A percentile compares a stretch with the other conserved stretches of the same genome.
These are phyloP conservation scores for Centroberyx gerrardi DNA, from an alignment of 2,797 vertebrate species.

Conservation along the genomic window DNA sequence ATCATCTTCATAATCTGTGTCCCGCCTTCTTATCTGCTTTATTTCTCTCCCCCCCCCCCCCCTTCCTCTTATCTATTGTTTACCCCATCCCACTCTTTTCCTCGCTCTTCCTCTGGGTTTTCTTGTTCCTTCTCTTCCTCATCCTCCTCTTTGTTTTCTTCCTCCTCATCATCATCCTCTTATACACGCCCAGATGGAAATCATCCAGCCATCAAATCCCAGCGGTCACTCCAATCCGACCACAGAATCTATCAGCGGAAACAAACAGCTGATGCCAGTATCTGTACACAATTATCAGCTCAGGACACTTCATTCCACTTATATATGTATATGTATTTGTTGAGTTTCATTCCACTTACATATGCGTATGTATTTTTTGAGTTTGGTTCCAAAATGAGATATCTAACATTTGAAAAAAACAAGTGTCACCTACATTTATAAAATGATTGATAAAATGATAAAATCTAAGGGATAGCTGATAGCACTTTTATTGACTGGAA, in stretches of 20 bases:
- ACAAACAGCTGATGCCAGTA: conserved; percentile 61
- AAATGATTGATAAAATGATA: no score
- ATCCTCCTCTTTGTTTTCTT: background rate
- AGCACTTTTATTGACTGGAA: no score
- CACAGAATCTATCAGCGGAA: conserved; percentile 19
- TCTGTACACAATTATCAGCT: conserved; percentile 20
- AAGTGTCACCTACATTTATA: no score
- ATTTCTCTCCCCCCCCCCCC: background rate
- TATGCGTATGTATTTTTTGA: no score
- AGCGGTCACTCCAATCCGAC: conserved; percentile 21
- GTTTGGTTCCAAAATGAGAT: no score
- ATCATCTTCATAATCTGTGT: conserved; percentile 21
- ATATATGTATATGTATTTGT: background rate
- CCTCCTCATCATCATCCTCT: conserved; percentile 27
- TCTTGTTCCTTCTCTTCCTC: conserved; percentile 12
- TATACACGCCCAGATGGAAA: conserved; percentile 39
- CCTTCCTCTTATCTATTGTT: background rate
- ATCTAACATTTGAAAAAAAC: no score
- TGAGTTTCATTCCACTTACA: no score
- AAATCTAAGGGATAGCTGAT: no score
- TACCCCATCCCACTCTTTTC: no score
- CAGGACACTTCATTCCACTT: background rate
- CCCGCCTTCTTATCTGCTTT: background rate
- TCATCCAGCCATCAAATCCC: conserved; percentile 46
- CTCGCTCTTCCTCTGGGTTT: conserved; percentile 2